phyloP scores from a whole-genome alignment of 2,888 invertebrate genomes.

The Ophion ventricosus region DNA sequence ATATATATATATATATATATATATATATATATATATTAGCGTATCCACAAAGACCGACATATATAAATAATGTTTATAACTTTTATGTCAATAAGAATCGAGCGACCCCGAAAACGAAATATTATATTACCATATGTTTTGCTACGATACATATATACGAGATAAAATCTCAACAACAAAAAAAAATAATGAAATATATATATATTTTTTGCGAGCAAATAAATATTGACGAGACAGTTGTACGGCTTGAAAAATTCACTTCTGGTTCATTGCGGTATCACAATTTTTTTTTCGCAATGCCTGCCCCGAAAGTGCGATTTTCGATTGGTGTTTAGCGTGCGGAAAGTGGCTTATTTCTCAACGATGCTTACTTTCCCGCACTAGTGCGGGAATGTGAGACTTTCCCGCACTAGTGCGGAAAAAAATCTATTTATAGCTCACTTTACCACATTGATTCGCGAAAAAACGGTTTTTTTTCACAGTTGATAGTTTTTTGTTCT shows the following conservation, averaged over 20 bases:
- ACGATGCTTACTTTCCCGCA: too few relatives aligned
- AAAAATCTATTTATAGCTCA: too few relatives aligned
- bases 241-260: constrained; percentile 61
- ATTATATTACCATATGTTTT: constrained; percentile 61
- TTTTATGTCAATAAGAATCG: constrained; percentile 61
- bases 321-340: too few relatives aligned
- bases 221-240: constrained; percentile 75
- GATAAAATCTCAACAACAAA: constrained; percentile 35
- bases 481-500: too few relatives aligned
- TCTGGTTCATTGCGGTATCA: constrained; percentile 47
- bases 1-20: constrained; percentile 14
- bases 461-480: too few relatives aligned
- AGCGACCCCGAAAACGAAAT: constrained; percentile 58
- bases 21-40: background rate
- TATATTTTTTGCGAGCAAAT: constrained; percentile 72
- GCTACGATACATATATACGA: constrained; percentile 60
- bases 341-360: too few relatives aligned
- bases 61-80: constrained; percentile 61
- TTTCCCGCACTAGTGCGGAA: too few relatives aligned
- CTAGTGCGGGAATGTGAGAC: too few relatives aligned
- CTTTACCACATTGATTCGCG: too few relatives aligned
- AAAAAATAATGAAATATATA: constrained; percentile 59
- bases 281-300: background rate
- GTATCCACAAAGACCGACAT: constrained; percentile 45
- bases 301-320: too few relatives aligned